Evolutionary conservation across 64 coral and sea anemone species (phyloP).

Genomic region (Astreopora myriophthalma): DNA sequence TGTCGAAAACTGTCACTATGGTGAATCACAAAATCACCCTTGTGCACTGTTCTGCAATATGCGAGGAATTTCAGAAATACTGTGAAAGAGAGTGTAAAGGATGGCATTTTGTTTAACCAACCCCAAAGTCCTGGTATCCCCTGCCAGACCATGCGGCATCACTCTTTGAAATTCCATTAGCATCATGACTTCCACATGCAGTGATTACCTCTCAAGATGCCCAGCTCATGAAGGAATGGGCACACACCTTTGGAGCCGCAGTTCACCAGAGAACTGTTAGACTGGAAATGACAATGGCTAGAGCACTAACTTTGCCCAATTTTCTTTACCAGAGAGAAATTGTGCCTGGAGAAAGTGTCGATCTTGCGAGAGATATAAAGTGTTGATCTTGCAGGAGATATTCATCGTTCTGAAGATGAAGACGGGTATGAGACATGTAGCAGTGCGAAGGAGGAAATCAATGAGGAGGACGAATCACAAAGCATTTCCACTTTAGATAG

Average conservation of each 20-base stretch:
- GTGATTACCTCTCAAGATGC: conserved; percentile 35
- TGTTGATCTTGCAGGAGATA: too few species aligned
- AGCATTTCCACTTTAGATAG: too few species aligned
- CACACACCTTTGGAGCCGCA: conserved; percentile 57
- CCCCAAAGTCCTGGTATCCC: conserved; percentile 66
- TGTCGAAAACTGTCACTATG: not conserved
- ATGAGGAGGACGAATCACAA: too few species aligned
- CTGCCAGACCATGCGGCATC: conserved; percentile 21
- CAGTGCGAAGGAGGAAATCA: too few species aligned
- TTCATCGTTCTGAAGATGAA: too few species aligned
- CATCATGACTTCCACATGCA: not conserved
- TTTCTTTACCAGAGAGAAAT: conserved; percentile 47
- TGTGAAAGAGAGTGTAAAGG: conserved; percentile 64
- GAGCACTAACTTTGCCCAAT: conserved; percentile 44
- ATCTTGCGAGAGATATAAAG: too few species aligned
- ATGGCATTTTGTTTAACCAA: not conserved
- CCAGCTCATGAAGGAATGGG: conserved; percentile 67
- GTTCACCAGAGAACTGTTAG: conserved; percentile 58
- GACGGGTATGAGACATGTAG: too few species aligned
- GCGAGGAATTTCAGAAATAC: conserved; percentile 65
- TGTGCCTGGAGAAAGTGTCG: not conserved
- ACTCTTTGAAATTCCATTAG: conserved; percentile 28
- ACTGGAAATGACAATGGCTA: conserved; percentile 63
- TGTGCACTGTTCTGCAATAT: conserved; percentile 14
- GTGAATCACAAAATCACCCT: conserved; percentile 20